Evolutionary conservation across 2,113 vertebrate species (phyloP).

Genomic region (Oostethus manadensis): DNA sequence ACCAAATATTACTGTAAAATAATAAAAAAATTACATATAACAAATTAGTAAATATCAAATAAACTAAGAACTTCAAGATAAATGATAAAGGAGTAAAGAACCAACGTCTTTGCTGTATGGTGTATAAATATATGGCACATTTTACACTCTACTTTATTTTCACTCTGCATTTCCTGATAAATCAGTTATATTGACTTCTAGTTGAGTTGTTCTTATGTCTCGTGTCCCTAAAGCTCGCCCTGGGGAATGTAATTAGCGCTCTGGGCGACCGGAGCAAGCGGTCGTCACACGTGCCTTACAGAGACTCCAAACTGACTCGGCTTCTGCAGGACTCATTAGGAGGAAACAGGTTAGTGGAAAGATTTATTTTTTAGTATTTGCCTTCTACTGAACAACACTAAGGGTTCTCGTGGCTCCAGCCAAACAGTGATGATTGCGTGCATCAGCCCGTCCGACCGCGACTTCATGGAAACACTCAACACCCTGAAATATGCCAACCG

Average conservation of each 20-base stretch:
- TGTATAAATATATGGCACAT: no score
- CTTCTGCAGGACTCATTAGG: slow-evolving; percentile 94
- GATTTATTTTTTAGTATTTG: not conserved
- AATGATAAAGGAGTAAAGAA: no score
- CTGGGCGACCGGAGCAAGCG: slow-evolving; percentile 91
- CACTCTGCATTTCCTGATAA: not conserved
- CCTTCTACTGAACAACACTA: not conserved
- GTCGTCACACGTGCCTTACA: slow-evolving; percentile 89
- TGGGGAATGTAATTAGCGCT: slow-evolving; percentile 97
- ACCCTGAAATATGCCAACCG: slow-evolving; percentile 92
- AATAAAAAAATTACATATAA: no score
- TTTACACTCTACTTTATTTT: not conserved
- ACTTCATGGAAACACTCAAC: slow-evolving; percentile 98
- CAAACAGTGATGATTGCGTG: slow-evolving; percentile 97
- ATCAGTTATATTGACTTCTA: not conserved
- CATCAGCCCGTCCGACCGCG: slow-evolving; percentile 93
- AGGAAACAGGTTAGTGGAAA: slow-evolving; percentile 84
- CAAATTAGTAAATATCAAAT: no score
- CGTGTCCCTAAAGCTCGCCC: slow-evolving; percentile 76
- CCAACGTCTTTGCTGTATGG: no score
- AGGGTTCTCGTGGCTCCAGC: slow-evolving; percentile 55
- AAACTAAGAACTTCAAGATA: no score
- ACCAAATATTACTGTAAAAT: no score
- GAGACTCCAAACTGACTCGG: slow-evolving; percentile 95
- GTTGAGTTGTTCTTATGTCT: not conserved